phyloP scores from a whole-genome alignment of 2,797 vertebrate species.

The Paramormyrops hopkinsi region DNA sequence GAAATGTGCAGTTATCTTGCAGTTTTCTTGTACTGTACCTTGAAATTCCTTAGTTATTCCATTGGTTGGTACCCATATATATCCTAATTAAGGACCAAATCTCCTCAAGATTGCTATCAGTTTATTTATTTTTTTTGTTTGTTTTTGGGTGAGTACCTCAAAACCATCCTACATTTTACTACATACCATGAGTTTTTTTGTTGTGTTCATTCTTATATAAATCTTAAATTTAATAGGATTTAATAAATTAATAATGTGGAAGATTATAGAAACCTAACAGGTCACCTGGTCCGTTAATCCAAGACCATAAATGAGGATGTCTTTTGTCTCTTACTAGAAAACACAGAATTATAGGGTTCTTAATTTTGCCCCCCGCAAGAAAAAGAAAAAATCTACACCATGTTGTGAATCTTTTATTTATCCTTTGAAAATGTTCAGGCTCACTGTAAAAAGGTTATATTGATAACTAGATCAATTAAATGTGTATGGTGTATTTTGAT shows the following conservation, averaged over 20 bases:
- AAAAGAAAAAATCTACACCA: neutral
- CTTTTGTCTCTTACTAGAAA: neutral
- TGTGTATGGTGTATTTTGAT: neutral
- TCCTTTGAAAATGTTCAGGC: neutral
- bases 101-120: neutral
- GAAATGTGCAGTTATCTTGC: neutral
- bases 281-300: neutral
- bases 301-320: neutral
- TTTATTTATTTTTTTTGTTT: neutral
- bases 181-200: neutral
- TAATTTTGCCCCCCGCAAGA: neutral
- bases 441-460: neutral
- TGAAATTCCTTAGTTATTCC: neutral
- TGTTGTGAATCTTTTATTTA: neutral
- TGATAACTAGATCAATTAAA: neutral
- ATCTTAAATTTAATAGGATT: neutral
- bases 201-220: neutral
- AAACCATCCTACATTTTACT: neutral
- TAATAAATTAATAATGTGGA: neutral
- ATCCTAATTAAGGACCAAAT: neutral
- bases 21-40: neutral
- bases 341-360: neutral
- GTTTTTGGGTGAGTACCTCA: neutral
- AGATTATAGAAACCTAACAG: neutral
- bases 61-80: neutral